These are phyloP conservation scores for Spizella passerina DNA, from an alignment of 2,797 vertebrate species.

Conservation along the genomic window DNA sequence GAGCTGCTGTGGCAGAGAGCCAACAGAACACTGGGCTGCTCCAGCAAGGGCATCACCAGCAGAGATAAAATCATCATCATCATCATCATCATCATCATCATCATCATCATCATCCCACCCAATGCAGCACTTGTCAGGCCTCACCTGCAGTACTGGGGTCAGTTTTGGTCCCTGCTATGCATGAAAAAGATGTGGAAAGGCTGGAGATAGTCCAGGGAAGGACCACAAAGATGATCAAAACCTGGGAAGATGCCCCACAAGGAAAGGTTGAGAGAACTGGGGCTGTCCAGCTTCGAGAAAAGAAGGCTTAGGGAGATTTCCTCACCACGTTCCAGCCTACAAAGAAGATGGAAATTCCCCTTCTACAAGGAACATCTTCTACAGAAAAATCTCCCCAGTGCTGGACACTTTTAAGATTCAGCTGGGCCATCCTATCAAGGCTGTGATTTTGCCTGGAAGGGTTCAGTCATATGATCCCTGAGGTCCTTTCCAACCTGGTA, in stretches of 20 bases:
- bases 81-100: neutral
- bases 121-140: neutral
- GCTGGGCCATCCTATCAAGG: neutral
- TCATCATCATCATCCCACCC: neutral
- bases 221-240: neutral
- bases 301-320: neutral
- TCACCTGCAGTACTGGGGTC: neutral
- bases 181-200: neutral
- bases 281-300: neutral
- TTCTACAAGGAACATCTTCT: neutral
- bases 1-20: neutral
- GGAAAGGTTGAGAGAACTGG: neutral
- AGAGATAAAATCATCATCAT: neutral
- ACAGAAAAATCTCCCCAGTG: neutral
- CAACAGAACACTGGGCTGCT: neutral
- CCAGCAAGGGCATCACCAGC: neutral
- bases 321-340: neutral
- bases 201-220: neutral
- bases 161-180: neutral
- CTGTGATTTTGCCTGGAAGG: neutral
- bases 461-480: neutral
- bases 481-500: neutral
- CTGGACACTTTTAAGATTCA: neutral
- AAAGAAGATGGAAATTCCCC: neutral
- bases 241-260: accelerated